Evolutionary conservation across 1,140 invertebrate genomes (phyloP).

Genomic region (Aphelenchoides fujianensis): DNA sequence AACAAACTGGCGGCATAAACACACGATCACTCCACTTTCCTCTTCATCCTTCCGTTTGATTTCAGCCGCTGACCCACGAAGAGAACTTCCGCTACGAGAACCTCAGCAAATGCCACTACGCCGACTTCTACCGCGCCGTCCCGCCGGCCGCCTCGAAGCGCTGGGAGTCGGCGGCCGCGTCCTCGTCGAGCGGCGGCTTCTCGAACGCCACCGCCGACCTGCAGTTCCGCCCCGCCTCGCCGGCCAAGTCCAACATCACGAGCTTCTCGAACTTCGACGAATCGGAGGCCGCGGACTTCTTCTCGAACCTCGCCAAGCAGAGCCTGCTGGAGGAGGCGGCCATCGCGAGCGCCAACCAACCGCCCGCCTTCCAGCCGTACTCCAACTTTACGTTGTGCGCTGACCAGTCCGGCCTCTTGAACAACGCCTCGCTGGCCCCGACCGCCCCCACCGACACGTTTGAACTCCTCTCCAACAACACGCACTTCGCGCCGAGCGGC

Average conservation of each 20-base stretch:
- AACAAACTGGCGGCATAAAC: too few species aligned
- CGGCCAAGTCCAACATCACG: constrained; percentile 9
- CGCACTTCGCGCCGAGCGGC: background rate
- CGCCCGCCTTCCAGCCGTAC: background rate
- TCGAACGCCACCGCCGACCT: background rate
- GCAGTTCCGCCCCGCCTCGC: background rate
- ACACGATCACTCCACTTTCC: too few species aligned
- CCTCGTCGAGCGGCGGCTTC: background rate
- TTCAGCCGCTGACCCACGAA: constrained; percentile 47
- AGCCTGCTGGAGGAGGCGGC: constrained; percentile 3
- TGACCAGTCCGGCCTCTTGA: constrained; percentile 22
- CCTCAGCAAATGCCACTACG: constrained; percentile 42
- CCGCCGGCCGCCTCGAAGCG: constrained; percentile 4
- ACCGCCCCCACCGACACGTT: background rate
- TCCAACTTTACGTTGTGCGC: constrained; percentile 27
- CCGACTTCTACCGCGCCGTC: constrained; percentile 43
- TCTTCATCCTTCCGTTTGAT: constrained; percentile 9
- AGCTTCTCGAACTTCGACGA: constrained; percentile 11
- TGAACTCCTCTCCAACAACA: background rate
- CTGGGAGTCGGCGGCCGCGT: background rate
- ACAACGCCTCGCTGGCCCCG: constrained; percentile 28
- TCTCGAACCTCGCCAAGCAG: constrained; percentile 25
- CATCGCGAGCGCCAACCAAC: background rate
- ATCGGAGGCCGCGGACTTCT: constrained; percentile 20
- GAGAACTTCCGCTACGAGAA: constrained; percentile 45